Conservation (phyloP, 2,113 vertebrate genomes). For the Syngnathus typhle region DNA sequence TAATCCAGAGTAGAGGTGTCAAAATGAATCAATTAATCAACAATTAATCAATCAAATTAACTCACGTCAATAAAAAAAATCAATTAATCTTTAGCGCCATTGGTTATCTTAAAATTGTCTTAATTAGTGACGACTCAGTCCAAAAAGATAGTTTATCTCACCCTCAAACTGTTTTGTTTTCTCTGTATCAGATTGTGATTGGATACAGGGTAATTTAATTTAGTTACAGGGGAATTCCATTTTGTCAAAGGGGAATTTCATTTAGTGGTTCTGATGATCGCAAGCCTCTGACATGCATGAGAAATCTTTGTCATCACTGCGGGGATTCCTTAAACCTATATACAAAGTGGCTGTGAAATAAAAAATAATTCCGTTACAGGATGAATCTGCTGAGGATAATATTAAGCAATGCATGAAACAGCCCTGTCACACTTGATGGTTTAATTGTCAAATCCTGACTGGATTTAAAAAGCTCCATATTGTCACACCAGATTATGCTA, state of each 20-base stretch:
- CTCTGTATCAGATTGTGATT: slow-evolving; percentile 28
- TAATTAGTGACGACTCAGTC: no score
- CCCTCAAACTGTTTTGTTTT: slow-evolving; percentile 11
- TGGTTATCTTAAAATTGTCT: no score
- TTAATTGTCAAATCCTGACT: slow-evolving; percentile 28
- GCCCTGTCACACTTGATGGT: slow-evolving; percentile 20
- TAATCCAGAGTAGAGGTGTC: background rate
- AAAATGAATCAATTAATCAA: no score
- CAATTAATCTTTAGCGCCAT: no score
- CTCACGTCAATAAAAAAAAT: no score
- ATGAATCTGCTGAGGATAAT: slow-evolving; percentile 1
- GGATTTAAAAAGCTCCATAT: slow-evolving; percentile 20
- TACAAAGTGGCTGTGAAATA: slow-evolving; percentile 3
- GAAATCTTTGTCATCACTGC: slow-evolving; percentile 13
- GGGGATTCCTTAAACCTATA: slow-evolving; percentile 10
- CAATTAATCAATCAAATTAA: no score
- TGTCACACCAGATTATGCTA: slow-evolving; percentile 16
- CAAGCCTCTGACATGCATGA: slow-evolving; percentile 4
- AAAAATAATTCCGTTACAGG: slow-evolving; percentile 4
- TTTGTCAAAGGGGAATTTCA: slow-evolving; percentile 28
- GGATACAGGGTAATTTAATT: slow-evolving; percentile 13
- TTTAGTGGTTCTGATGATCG: slow-evolving; percentile 11
- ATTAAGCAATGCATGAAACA: background rate
- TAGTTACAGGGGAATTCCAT: slow-evolving; percentile 34
- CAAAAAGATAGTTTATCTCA: background rate